These are phyloP conservation scores for Heliconius cydno DNA, from an alignment of 2,888 invertebrate genomes.

Conservation along the genomic window DNA sequence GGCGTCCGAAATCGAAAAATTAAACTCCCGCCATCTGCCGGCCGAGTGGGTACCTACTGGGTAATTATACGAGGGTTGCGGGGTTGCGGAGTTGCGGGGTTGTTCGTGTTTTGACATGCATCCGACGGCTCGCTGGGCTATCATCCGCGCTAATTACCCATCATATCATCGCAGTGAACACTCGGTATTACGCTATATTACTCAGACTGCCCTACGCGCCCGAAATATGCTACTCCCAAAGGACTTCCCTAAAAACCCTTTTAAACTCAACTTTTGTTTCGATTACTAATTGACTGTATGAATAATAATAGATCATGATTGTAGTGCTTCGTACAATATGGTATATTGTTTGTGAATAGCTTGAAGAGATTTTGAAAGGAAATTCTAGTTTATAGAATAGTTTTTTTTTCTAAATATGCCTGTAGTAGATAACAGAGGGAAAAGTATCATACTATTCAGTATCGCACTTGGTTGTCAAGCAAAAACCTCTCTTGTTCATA, in stretches of 20 bases:
- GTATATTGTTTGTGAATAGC: conserved; percentile 4
- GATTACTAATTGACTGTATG: conserved; percentile 49
- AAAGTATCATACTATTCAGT: neutral
- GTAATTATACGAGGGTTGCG: conserved; percentile 62
- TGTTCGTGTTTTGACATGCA: conserved; percentile 62
- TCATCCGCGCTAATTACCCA: conserved; percentile 69
- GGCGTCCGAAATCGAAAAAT: conserved; percentile 83
- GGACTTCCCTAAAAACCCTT: conserved; percentile 49
- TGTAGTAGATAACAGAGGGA: neutral
- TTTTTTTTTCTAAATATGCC: neutral
- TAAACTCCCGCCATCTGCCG: conserved; percentile 80
- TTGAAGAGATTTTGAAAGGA: neutral
- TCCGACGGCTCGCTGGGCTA: conserved; percentile 61
- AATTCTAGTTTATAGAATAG: neutral
- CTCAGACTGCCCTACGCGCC: neutral
- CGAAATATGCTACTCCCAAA: conserved; percentile 39
- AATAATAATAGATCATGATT: conserved; percentile 41
- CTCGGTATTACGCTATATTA: conserved; percentile 19
- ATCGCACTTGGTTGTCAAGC: neutral
- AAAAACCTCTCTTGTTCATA: neutral
- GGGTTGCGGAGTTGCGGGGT: conserved; percentile 43
- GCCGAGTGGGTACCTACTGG: conserved; percentile 53
- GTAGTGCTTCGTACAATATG: conserved; percentile 15
- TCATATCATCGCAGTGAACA: conserved; percentile 49
- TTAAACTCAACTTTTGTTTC: conserved; percentile 48